Base-by-base conservation (phyloP, 1,140 invertebrate genomes). In the Zaprionus capensis region DNA sequence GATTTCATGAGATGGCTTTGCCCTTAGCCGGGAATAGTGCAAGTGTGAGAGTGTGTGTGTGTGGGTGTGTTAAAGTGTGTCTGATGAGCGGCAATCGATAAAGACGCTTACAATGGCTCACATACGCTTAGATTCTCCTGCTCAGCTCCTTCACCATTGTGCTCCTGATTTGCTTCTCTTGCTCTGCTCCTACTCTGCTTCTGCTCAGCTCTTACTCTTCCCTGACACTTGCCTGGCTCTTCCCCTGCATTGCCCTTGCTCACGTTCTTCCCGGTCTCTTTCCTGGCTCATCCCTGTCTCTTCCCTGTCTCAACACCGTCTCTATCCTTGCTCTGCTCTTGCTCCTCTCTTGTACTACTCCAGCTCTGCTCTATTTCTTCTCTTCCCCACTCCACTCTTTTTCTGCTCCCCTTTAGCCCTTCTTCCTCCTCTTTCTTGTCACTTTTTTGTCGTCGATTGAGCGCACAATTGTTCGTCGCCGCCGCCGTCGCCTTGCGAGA, bases 41-140 rank as follows among this genome's bases (percentile, higher is more conserved):
- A 12, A 26, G 15, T 53, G 46, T 53, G 46, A 55, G 31, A 1
- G 38, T 46, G 41, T 46, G 17, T 55, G 55, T 34, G 55, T n/a
- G 17, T 22, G 24, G 64, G 22, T 26, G 11, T 24, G 26, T 49
- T 12, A 36, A 44, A 57, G 61, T 73, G 49, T 74, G 49, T 12
- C 38, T 88, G 84, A 88, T 81, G 81, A 69, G 78, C 49, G 58
- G 61, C 85, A 88, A 88, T 88, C 84, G 81, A 88, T 88, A 88
- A 84, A 78, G 74, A 49, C 67, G 36, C 44, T 46, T 20, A 61
- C 59, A 81, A 82, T 82, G 57, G 59, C 70, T 70, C 55, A 15
- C 71, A 57, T 46, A 34, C 36, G 51, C 14, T 22, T 31, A 7
- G 28, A 31, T 31, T 31, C 28, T 31, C 2, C 36, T n/a, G 17